Evolutionary conservation across 1,140 invertebrate species (phyloP), one percentile per base, ranked within the genome.

Genomic region (Prorops nasuta): DNA sequence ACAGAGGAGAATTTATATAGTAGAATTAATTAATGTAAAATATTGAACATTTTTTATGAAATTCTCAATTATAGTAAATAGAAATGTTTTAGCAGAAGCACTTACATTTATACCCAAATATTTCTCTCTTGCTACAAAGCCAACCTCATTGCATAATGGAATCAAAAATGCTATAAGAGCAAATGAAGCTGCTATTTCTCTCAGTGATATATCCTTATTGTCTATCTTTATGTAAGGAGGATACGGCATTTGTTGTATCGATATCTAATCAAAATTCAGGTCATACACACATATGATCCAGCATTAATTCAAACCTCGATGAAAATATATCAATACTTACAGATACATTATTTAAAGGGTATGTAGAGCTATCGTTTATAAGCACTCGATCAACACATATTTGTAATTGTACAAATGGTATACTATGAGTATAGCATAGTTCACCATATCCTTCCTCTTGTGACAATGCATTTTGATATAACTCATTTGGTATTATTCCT

Each of bases 231-330:
- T 51, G 22, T 68, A 57, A 1, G 72, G 72, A 8, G 73, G 74
- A 54, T 70, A 70, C 6, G 75, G 75, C 74, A 77, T 77, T 68
- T 64, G 61, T 57, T 77, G 72, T 47, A 71, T 58, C 6, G 55
- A 72, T 6, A 76, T 24, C 71, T 74, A 15, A 56, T 56, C n/a
- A 28, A 4, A 4, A 28, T 28, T 28, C 24, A 28, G 10, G 4
- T 28, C 4, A 28, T 28, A 6, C 10, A 28, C 4, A 28, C 24
- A 28, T 4, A 6, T 28, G 10, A 6, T 38, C 41, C 20, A 8
- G 42, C 39, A 41, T 17, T 39, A 58, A 31, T 9, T 15, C 24
- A 17, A 54, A 44, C 28, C 12, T 21, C 24, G 48, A 34, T 18
- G 6, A 24, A 31, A 43, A 36, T 28, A 39, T 19, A 32, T 35